phyloP scores from a whole-genome alignment of 2,113 vertebrate genomes.

The Pampusana beccarii region DNA sequence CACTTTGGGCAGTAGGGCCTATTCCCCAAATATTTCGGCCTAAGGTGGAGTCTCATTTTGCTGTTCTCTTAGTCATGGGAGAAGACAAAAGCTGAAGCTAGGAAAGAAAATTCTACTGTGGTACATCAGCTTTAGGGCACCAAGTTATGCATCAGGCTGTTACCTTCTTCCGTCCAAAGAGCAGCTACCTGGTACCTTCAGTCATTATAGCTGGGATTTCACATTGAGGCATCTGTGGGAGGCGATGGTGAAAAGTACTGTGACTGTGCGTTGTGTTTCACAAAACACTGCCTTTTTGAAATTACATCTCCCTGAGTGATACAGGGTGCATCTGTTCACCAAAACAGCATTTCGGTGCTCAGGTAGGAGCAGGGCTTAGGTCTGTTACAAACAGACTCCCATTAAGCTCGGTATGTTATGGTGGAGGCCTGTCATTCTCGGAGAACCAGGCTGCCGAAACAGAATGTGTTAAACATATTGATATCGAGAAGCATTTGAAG shows the following conservation, averaged over 20 bases:
- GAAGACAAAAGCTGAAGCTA: not conserved
- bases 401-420: accelerated
- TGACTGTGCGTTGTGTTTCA: not conserved
- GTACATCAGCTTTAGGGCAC: not conserved
- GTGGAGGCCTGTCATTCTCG: not conserved
- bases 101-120: not conserved
- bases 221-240: not conserved
- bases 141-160: accelerated
- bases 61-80: not conserved
- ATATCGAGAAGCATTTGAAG: not conserved
- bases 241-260: not conserved
- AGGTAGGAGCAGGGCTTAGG: not conserved
- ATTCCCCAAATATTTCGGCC: not conserved
- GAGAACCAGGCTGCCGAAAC: not conserved
- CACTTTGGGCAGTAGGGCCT: not conserved
- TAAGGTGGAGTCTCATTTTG: not conserved
- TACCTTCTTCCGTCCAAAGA: not conserved
- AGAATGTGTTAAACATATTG: not conserved
- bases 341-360: not conserved
- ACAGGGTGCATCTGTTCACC: not conserved
- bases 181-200: not conserved
- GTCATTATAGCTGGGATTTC: not conserved
- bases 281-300: not conserved
- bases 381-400: not conserved
- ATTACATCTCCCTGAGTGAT: not conserved